phyloP scores from a whole-genome alignment of 2,113 vertebrate genomes.

The Hippocampus abdominalis region DNA sequence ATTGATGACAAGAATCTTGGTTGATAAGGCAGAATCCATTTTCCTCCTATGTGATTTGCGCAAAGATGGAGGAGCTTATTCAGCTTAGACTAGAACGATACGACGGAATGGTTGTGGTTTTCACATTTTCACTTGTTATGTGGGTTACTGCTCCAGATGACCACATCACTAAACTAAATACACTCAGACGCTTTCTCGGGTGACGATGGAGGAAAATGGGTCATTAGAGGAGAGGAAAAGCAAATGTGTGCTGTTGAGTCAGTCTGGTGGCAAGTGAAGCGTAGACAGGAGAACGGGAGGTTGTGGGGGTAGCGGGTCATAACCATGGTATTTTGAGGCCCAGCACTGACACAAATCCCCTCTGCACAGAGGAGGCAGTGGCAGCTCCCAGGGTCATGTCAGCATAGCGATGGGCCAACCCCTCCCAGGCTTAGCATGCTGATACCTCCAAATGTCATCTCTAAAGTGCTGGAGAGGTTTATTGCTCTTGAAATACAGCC shows the following conservation, averaged over 20 bases:
- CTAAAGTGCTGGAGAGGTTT: conserved; percentile 71
- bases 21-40: conserved; percentile 22
- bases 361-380: conserved; percentile 56
- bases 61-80: conserved; percentile 21
- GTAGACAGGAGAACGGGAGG: conserved; percentile 25
- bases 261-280: conserved; percentile 40
- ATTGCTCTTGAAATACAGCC: conserved; percentile 74
- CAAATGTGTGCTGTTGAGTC: conserved; percentile 16
- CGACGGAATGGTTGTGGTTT: not conserved
- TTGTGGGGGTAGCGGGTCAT: conserved; percentile 6
- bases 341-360: conserved; percentile 66
- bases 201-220: conserved; percentile 12
- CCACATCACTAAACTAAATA: not conserved
- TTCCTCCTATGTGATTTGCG: conserved; percentile 36
- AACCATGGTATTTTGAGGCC: conserved; percentile 65
- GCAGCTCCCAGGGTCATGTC: conserved; percentile 64
- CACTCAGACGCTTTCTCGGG: not conserved
- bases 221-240: conserved; percentile 20
- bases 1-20: conserved; percentile 22
- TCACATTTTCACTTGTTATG: not conserved
- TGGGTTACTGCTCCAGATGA: conserved; percentile 18
- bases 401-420: conserved; percentile 54
- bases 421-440: conserved; percentile 65
- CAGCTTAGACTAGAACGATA: conserved; percentile 5
- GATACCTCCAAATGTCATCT: conserved; percentile 75